These are phyloP conservation scores for Polyommatus iphigenia DNA, from an alignment of 2,888 invertebrate genomes.

Conservation along the genomic window DNA sequence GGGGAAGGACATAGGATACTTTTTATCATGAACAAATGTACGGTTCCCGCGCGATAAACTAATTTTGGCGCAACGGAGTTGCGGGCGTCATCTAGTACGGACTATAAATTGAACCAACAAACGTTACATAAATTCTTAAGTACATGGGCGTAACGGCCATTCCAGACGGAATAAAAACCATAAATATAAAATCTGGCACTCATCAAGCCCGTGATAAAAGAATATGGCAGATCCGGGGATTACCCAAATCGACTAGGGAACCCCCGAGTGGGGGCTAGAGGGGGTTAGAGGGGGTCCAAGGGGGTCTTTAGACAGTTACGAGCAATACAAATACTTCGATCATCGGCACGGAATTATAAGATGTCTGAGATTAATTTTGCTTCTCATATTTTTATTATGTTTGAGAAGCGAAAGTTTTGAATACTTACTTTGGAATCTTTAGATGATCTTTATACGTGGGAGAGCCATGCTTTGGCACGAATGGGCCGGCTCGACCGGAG, in stretches of 20 bases:
- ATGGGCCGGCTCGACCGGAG: too few species aligned
- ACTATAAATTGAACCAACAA: neutral
- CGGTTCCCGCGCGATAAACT: too few species aligned
- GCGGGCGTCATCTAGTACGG: too few species aligned
- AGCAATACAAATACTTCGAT: neutral
- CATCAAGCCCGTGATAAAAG: slow-evolving; percentile 13
- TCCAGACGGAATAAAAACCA: neutral
- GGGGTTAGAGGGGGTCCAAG: neutral
- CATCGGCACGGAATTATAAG: slow-evolving; percentile 2
- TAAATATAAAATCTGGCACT: slow-evolving; percentile 16
- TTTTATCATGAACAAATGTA: too few species aligned
- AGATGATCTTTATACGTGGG: too few species aligned
- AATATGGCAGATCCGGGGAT: slow-evolving; percentile 10
- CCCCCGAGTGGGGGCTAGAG: neutral
- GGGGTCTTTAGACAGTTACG: neutral
- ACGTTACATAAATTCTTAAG: neutral
- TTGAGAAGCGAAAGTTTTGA: neutral
- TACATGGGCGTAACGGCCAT: neutral
- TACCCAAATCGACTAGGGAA: slow-evolving; percentile 7
- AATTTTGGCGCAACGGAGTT: too few species aligned
- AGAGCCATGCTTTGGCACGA: too few species aligned
- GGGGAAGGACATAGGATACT: too few species aligned
- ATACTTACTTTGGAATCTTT: neutral
- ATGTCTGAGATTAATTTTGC: neutral
- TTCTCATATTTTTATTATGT: neutral